A percentile compares a stretch with the other conserved stretches of the same genome.
phyloP scores from a whole-genome alignment of 2,797 vertebrate species.

The Gambusia yucatana region DNA sequence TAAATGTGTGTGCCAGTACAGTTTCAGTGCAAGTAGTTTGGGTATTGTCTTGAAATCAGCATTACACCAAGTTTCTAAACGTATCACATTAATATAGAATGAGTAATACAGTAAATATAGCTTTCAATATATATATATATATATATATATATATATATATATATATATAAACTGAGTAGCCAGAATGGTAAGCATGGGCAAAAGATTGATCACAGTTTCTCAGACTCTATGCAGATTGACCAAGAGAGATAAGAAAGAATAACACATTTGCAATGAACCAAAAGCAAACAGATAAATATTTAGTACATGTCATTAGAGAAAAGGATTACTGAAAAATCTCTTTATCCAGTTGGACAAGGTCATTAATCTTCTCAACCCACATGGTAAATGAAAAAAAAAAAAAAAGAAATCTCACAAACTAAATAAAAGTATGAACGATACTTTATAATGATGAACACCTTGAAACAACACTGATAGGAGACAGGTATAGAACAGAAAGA shows the following conservation, averaged over 20 bases:
- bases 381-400: constrained; percentile 16
- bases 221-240: neutral
- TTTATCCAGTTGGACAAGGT: constrained; percentile 27
- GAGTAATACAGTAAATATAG: neutral
- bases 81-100: neutral
- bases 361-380: constrained; percentile 9
- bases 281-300: neutral
- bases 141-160: too few species aligned
- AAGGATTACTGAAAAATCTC: constrained; percentile 15
- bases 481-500: constrained; percentile 33
- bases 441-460: constrained; percentile 53
- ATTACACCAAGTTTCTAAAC: constrained; percentile 23
- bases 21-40: neutral
- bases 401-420: constrained; percentile 5
- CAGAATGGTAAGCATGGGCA: neutral
- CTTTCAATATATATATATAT: neutral
- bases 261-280: neutral
- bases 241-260: neutral
- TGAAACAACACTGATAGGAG: constrained; percentile 43
- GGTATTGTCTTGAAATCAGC: constrained; percentile 11
- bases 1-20: neutral
- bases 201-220: neutral
- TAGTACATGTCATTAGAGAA: neutral
- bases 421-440: constrained; percentile 26
- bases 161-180: neutral